These are phyloP conservation scores for Caenorhabditis sp. DNA, from an alignment of 2,888 invertebrate genomes.

Conservation along the genomic window DNA sequence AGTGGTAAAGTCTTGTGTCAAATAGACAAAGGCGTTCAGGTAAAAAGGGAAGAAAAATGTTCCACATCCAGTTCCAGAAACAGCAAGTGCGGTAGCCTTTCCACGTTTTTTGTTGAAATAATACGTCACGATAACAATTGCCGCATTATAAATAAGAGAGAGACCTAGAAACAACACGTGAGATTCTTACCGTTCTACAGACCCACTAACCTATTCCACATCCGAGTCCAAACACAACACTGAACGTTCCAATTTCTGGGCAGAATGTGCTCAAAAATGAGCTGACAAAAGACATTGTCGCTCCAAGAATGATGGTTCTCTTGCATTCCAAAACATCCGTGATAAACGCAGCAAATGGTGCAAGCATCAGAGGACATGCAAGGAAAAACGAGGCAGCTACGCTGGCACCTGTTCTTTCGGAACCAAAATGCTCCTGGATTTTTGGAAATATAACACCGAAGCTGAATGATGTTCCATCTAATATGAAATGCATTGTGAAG, in stretches of 20 bases:
- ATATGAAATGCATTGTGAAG: conserved; percentile 87
- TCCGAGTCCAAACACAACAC: conserved; percentile 75
- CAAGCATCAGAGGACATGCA: conserved; percentile 86
- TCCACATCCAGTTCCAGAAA: conserved; percentile 75
- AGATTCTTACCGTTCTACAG: background rate
- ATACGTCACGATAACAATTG: conserved; percentile 87
- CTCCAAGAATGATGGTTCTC: conserved; percentile 33
- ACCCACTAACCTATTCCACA: conserved; percentile 22
- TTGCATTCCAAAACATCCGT: conserved; percentile 48
- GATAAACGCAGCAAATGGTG: conserved; percentile 75
- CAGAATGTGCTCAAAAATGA: conserved; percentile 76
- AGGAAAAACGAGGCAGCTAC: conserved; percentile 90
- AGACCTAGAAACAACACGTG: conserved; percentile 34
- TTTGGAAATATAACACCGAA: conserved; percentile 89
- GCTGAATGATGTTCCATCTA: conserved; percentile 89
- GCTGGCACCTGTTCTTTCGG: conserved; percentile 85
- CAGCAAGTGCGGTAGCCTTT: conserved; percentile 79
- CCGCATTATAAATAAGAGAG: conserved; percentile 78
- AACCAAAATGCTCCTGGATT: conserved; percentile 84
- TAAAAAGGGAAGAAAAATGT: conserved; percentile 87
- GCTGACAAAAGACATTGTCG: conserved; percentile 16
- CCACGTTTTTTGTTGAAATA: conserved; percentile 79
- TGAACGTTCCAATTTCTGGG: conserved; percentile 79
- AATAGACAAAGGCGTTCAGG: conserved; percentile 19
- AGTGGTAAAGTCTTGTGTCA: background rate